Evolutionary conservation across 2,888 invertebrate genomes (phyloP).

Genomic region (Oxystoma pomonae): DNA sequence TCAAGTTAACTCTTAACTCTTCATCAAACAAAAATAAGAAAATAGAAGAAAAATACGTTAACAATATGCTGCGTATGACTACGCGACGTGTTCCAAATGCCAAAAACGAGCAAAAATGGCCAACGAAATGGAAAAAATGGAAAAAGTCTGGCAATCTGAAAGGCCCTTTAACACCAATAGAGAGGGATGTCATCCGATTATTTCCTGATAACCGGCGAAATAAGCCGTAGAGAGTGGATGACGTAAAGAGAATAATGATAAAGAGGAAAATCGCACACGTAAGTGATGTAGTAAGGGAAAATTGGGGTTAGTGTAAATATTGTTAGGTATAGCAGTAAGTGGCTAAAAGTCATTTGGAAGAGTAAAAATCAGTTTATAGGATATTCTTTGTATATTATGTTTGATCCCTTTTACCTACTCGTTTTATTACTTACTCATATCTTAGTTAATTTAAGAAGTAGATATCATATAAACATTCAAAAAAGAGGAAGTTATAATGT

Average conservation of each 20-base stretch:
- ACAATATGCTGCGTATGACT: not conserved
- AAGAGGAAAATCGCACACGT: not conserved
- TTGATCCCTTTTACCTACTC: too few species aligned
- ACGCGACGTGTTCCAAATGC: not conserved
- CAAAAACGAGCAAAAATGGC: not conserved
- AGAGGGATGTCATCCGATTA: not conserved
- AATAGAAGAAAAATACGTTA: not conserved
- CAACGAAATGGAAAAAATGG: not conserved
- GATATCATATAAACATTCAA: too few species aligned
- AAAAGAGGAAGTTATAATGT: too few species aligned
- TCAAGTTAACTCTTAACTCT: not conserved
- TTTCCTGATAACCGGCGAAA: not conserved
- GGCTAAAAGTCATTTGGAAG: too few species aligned
- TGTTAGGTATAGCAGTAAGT: too few species aligned
- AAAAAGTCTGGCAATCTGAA: not conserved
- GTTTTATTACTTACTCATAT: too few species aligned
- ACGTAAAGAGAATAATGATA: not conserved
- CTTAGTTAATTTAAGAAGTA: too few species aligned
- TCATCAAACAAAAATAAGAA: not conserved
- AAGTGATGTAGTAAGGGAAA: not conserved
- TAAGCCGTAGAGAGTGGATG: not conserved
- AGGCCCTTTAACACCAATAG: not conserved
- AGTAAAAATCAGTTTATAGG: too few species aligned
- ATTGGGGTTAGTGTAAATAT: too few species aligned
- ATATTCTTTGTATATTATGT: too few species aligned